Conservation (phyloP, 2,888 invertebrate species). For the Clostera curtula region DNA sequence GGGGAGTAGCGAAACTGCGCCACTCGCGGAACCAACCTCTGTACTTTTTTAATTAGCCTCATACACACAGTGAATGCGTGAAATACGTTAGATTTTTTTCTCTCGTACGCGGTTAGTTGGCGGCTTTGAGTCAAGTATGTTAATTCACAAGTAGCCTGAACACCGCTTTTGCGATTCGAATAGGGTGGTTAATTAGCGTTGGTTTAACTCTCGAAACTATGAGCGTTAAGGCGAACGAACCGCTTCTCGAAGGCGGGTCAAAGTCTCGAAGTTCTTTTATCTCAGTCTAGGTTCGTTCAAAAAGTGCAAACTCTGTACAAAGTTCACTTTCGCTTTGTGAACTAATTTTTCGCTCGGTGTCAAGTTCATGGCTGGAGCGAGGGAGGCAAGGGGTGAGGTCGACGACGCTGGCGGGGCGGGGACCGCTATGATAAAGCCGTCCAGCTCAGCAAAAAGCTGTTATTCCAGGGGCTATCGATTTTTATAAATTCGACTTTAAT, state of each 20-base stretch:
- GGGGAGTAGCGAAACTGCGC: conserved; percentile 70
- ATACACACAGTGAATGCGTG: conserved; percentile 67
- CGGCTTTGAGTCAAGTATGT: conserved; percentile 70
- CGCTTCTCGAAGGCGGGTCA: conserved; percentile 12
- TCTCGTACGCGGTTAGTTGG: conserved; percentile 62
- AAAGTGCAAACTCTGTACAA: conserved; percentile 71
- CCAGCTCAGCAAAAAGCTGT: no score
- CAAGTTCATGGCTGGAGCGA: conserved; percentile 66
- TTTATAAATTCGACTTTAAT: no score
- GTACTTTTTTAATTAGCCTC: conserved; percentile 73
- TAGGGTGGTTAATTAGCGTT: conserved; percentile 40
- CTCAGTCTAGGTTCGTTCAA: conserved; percentile 65
- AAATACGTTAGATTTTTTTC: conserved; percentile 62
- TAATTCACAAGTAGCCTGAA: conserved; percentile 59
- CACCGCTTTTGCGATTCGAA: conserved; percentile 49
- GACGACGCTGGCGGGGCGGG: conserved; percentile 22
- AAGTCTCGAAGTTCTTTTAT: conserved; percentile 59
- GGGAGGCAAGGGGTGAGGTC: conserved; percentile 21
- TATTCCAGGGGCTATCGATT: no score
- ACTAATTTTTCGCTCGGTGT: conserved; percentile 74
- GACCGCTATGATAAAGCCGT: conserved; percentile 64
- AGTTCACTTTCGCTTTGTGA: conserved; percentile 73
- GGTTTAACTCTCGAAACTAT: conserved; percentile 16
- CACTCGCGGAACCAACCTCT: conserved; percentile 65
- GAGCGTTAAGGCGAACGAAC: conserved; percentile 7